Conservation (phyloP, 2,888 invertebrate species). For the Beris chalybata region DNA sequence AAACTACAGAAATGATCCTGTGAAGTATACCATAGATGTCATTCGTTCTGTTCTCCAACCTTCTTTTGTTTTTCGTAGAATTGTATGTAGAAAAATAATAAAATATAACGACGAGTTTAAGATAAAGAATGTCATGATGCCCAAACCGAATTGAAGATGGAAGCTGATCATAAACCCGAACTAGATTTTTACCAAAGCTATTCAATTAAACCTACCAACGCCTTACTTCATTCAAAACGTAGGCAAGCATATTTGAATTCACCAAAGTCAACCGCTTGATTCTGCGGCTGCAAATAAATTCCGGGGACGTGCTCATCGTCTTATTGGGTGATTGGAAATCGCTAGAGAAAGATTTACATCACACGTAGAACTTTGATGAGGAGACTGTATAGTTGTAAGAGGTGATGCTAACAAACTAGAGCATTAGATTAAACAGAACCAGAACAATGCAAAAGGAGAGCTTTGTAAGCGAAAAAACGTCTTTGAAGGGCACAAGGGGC, state of each 20-base stretch:
- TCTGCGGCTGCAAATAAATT: constrained; percentile 91
- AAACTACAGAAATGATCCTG: too few species aligned
- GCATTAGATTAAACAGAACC: constrained; percentile 79
- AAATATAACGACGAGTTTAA: too few species aligned
- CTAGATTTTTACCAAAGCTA: constrained; percentile 86
- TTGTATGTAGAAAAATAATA: too few species aligned
- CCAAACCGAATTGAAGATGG: constrained; percentile 49
- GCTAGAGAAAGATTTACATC: constrained; percentile 82
- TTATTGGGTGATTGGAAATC: constrained; percentile 87
- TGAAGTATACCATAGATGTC: too few species aligned
- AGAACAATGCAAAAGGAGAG: constrained; percentile 76
- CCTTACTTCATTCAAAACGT: constrained; percentile 85
- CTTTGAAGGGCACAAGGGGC: constrained; percentile 66
- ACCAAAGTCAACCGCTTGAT: constrained; percentile 89
- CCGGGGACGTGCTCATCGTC: constrained; percentile 83
- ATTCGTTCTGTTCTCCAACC: too few species aligned
- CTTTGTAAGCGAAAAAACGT: constrained; percentile 61
- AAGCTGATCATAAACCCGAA: constrained; percentile 74
- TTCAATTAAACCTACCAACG: constrained; percentile 77
- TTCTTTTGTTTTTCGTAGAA: too few species aligned
- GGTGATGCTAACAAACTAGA: constrained; percentile 88
- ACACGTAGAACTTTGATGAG: constrained; percentile 93
- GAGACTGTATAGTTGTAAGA: constrained; percentile 88
- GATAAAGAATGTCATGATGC: too few species aligned
- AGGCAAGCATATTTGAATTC: constrained; percentile 80